A percentile compares a stretch with the other conserved stretches of the same genome.
Conservation (phyloP, 2,888 invertebrate species). For the Drosophila borborema region DNA sequence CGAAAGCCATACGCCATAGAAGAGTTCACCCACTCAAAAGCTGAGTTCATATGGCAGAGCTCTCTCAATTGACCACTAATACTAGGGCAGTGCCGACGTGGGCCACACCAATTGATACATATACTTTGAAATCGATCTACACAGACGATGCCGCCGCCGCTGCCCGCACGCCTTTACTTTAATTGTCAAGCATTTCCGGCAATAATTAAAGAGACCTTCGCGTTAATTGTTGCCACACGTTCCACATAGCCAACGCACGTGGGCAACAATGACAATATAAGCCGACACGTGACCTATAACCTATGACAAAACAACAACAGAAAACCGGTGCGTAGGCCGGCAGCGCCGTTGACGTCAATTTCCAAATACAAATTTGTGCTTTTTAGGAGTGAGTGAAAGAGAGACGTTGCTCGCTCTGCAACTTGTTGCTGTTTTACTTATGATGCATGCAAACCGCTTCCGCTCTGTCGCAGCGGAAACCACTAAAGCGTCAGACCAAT, state of each 20-base stretch:
- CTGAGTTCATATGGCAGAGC: constrained; percentile 29
- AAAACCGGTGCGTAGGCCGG: constrained; percentile 42
- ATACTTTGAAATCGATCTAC: constrained; percentile 65
- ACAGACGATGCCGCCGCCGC: background rate
- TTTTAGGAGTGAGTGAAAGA: constrained; percentile 10
- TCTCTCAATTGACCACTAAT: constrained; percentile 53
- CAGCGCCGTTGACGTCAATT: constrained; percentile 21
- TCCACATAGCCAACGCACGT: constrained; percentile 60
- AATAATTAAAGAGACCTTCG: constrained; percentile 66
- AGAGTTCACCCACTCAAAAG: constrained; percentile 44
- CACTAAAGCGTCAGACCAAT: constrained; percentile 49
- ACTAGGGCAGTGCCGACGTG: constrained; percentile 35
- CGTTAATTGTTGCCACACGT: constrained; percentile 76
- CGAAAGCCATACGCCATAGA: constrained; percentile 24
- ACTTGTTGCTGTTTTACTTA: constrained; percentile 50
- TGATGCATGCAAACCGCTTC: constrained; percentile 51
- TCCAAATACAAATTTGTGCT: constrained; percentile 20
- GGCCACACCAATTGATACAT: constrained; percentile 70
- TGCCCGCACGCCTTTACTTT: constrained; percentile 19
- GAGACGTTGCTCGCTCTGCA: constrained; percentile 3
- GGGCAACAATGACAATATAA: constrained; percentile 56
- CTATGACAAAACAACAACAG: constrained; percentile 25
- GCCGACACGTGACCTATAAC: constrained; percentile 62
- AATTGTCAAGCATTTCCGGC: constrained; percentile 66
- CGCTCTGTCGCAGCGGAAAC: constrained; percentile 59